Conservation (phyloP, 1,140 invertebrate species). For the Cryptotermes secundus region DNA sequence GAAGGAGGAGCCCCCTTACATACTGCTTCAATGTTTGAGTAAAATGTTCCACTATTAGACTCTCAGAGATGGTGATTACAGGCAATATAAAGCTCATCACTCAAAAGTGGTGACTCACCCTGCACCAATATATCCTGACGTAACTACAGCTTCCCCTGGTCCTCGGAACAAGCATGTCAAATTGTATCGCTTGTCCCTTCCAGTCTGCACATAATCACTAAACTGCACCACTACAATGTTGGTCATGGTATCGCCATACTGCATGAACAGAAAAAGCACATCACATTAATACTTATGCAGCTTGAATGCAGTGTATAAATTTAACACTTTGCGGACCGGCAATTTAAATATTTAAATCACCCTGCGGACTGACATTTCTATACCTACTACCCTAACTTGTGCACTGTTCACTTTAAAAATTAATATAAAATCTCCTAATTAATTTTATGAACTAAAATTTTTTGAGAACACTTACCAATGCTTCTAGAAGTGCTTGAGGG, state of each 20-base stretch:
- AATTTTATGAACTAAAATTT: no score
- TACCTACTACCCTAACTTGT: no score
- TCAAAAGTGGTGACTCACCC: constrained; percentile 63
- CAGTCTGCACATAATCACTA: constrained; percentile 89
- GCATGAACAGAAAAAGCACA: constrained; percentile 36
- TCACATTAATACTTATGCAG: no score
- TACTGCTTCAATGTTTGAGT: neutral
- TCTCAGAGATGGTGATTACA: neutral
- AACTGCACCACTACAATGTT: constrained; percentile 94
- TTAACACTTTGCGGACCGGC: no score
- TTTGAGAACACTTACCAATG: no score
- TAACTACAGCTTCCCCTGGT: constrained; percentile 88
- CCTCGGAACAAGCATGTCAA: constrained; percentile 87
- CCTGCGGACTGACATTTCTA: no score
- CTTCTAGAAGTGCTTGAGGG: no score
- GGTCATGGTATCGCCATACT: constrained; percentile 90
- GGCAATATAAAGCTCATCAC: neutral
- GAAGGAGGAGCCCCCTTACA: neutral
- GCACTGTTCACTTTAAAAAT: no score
- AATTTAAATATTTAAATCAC: no score
- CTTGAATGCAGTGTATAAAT: no score
- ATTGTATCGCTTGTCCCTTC: constrained; percentile 87
- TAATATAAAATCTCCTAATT: no score
- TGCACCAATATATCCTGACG: constrained; percentile 89
- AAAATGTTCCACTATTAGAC: neutral